phyloP scores from a whole-genome alignment of 2,888 invertebrate species.

The Petrolisthes cinctipes region DNA sequence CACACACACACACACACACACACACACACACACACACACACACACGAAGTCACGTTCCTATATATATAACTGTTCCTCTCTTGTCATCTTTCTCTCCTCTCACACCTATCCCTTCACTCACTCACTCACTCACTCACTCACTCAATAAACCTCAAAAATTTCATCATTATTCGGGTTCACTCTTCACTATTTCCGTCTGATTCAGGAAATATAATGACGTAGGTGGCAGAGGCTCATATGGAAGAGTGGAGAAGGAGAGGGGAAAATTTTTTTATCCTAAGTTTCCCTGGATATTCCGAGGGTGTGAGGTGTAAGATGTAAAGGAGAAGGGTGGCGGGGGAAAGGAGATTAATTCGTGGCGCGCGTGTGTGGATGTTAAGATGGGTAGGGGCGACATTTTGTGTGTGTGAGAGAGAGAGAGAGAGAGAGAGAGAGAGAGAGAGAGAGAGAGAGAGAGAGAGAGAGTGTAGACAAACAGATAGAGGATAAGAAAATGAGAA shows the following conservation, averaged over 20 bases:
- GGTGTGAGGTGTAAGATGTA: slow-evolving; percentile 34
- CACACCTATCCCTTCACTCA: no score
- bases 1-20: no score
- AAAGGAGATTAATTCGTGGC: slow-evolving; percentile 17
- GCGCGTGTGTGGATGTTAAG: not conserved
- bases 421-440: not conserved
- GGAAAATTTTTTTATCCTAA: not conserved
- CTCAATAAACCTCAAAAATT: no score
- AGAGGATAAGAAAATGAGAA: not conserved
- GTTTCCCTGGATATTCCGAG: slow-evolving; percentile 16
- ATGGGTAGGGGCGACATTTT: not conserved
- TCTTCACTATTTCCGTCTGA: not conserved
- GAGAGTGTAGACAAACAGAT: not conserved
- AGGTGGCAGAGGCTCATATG: not conserved
- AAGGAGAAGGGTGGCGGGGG: slow-evolving; percentile 29
- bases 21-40: no score
- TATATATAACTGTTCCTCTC: no score
- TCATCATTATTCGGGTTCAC: not conserved
- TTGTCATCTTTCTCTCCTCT: no score
- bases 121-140: no score
- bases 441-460: not conserved
- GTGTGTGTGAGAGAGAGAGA: not conserved
- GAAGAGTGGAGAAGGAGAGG: not conserved
- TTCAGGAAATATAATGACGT: not conserved
- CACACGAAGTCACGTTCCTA: no score